Percentiles rank a stretch among this genome's conserved stretches.
Conservation (phyloP, 2,797 vertebrate species). For the Pitangus sulphuratus region DNA sequence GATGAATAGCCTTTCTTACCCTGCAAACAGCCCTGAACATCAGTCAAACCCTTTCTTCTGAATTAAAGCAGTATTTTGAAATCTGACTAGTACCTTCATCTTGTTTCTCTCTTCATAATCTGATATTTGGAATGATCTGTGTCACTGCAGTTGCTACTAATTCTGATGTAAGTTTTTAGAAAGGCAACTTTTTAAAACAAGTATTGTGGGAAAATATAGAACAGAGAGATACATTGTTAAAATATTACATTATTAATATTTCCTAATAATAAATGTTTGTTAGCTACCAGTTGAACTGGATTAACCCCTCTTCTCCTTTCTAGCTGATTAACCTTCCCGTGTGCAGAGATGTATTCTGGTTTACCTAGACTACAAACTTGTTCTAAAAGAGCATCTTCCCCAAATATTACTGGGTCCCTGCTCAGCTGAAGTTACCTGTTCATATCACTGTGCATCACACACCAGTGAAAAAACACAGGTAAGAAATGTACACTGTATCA, state of each 20-base stretch:
- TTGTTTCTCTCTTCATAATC: not conserved
- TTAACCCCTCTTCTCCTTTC: not conserved
- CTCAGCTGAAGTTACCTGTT: not conserved
- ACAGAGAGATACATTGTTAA: not conserved
- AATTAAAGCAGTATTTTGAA: conserved; percentile 22
- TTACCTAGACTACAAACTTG: not conserved
- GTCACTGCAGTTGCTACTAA: not conserved
- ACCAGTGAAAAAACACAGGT: not conserved
- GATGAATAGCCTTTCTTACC: not conserved
- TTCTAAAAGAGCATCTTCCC: not conserved
- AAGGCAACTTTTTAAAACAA: not conserved
- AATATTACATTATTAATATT: not conserved
- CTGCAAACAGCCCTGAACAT: not conserved
- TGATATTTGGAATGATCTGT: not conserved
- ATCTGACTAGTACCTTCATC: not conserved
- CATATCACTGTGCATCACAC: not conserved
- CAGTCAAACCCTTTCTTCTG: not conserved
- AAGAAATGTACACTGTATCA: not conserved
- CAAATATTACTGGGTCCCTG: not conserved
- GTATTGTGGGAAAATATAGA: not conserved
- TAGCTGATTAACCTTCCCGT: not conserved
- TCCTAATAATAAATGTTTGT: not conserved
- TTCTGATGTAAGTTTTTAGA: not conserved
- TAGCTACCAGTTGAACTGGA: not conserved
- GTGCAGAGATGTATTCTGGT: not conserved